Base-by-base conservation (phyloP, 2,888 invertebrate genomes). In the Aromia moschata region DNA sequence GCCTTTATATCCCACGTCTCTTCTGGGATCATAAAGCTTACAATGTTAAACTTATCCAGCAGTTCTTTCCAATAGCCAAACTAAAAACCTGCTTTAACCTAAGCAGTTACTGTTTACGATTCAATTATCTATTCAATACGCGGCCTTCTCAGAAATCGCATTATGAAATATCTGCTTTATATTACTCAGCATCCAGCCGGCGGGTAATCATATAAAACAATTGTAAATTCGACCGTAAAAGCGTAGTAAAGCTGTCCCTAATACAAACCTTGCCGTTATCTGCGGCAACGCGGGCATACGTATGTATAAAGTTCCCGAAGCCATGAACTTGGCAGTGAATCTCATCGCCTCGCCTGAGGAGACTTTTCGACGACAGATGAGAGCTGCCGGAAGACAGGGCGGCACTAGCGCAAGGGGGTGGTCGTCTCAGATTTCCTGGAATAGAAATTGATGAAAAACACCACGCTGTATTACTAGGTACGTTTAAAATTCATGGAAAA, bases 261-360 rank as follows among this genome's bases (percentile, higher is more conserved):
- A 54, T 45, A 18, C 38, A 38, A 38, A 45, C 44, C 20, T 20
- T 54, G 17, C 43, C 38, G 43, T 44, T 31, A 31, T 49, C 36
- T 31, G 1, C 11, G 12, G 18, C 44, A 36, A 33, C 33, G 15
- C 30, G 41, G 30, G 44, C 41, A 51, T 41, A 18, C 53, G 46
- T 52, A 58, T 58, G 52, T 53, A 20, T 45, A 58, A 58, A 58
- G 58, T 58, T 58, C 45, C 38, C 37, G 54, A 38, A 53, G 44
- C 58, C 58, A 58, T 58, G 58, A 58, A 58, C 58, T 58, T 58
- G 58, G 52, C 51, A 53, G 33, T 40, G 31, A 30, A 45, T 18
- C 52, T 52, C 15, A n/a, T 38, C 20, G 41, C 52, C 31, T 37
- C 30, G n/a, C n/a, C n/a, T n/a, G 17, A 31, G 52, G 52, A 44